Evolutionary conservation across 2,797 vertebrate species (phyloP).

Genomic region (Rhinogobio ventralis): DNA sequence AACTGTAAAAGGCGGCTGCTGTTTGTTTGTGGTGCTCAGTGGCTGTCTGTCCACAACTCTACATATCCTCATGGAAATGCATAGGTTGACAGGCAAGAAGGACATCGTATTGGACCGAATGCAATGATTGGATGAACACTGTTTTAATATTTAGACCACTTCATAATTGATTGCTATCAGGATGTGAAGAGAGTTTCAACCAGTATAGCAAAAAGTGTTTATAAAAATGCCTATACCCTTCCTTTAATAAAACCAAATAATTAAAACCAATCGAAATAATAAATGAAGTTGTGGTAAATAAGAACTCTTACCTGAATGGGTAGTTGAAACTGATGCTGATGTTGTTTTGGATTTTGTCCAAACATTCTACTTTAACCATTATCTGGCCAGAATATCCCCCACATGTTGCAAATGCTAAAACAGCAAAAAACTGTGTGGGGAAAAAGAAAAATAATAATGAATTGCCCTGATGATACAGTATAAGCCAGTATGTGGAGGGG

Average conservation of each 20-base stretch:
- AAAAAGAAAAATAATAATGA: constrained; percentile 37
- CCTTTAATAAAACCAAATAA: background rate
- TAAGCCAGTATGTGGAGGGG: background rate
- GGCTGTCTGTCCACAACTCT: too few species aligned
- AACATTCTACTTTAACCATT: constrained; percentile 95
- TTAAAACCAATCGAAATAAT: background rate
- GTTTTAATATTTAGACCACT: too few species aligned
- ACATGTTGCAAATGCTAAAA: constrained; percentile 99
- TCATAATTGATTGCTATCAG: too few species aligned
- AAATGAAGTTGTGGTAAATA: constrained; percentile 1
- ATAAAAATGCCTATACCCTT: background rate
- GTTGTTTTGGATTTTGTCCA: constrained; percentile 90
- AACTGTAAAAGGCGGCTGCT: too few species aligned
- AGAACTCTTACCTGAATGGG: constrained; percentile 90
- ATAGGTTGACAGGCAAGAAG: too few species aligned
- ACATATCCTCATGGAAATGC: too few species aligned
- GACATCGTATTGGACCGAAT: too few species aligned
- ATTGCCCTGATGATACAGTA: background rate
- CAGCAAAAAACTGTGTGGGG: constrained; percentile 92
- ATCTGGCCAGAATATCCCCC: constrained; percentile 96
- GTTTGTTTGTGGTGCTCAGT: too few species aligned
- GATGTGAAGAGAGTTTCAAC: too few species aligned
- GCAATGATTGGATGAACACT: too few species aligned
- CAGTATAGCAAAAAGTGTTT: background rate
- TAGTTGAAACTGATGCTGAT: constrained; percentile 91